Conservation (phyloP, 2,888 invertebrate species). For the Archips xylosteana region DNA sequence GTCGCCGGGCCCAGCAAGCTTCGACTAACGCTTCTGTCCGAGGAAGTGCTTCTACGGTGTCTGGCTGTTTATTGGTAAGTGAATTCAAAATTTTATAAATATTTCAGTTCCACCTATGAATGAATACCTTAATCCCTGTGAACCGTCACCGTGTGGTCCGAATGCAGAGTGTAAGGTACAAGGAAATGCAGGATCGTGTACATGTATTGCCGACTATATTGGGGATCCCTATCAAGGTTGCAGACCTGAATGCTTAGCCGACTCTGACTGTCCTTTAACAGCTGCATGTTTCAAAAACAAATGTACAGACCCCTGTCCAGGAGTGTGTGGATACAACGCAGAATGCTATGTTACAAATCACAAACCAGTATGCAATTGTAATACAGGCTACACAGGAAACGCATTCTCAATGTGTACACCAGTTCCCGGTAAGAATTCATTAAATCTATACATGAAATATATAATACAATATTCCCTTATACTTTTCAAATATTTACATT, state of each 20-base stretch:
- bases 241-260: slow-evolving; percentile 88
- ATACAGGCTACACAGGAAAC: slow-evolving; percentile 87
- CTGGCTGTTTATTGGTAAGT: slow-evolving; percentile 73
- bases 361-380: slow-evolving; percentile 87
- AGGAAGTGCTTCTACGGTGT: slow-evolving; percentile 82
- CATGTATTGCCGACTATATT: slow-evolving; percentile 88
- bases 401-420: slow-evolving; percentile 84
- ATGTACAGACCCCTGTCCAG: slow-evolving; percentile 89
- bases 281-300: slow-evolving; percentile 88
- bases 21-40: slow-evolving; percentile 85
- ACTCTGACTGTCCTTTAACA: slow-evolving; percentile 88
- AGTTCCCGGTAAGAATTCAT: slow-evolving; percentile 65
- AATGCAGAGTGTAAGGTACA: slow-evolving; percentile 91
- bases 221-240: slow-evolving; percentile 92
- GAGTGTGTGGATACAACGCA: slow-evolving; percentile 89
- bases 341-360: slow-evolving; percentile 88
- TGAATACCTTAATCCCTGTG: slow-evolving; percentile 85
- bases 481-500: background rate
- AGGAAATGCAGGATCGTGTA: slow-evolving; percentile 90
- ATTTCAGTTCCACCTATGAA: slow-evolving; percentile 78
- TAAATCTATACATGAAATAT: background rate
- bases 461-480: background rate
- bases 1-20: slow-evolving; percentile 81
- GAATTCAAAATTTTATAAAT: slow-evolving; percentile 65
- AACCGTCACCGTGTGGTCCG: slow-evolving; percentile 88